These are phyloP conservation scores for Lumbricus terrestris DNA, from an alignment of 2,888 invertebrate species.

Conservation along the genomic window DNA sequence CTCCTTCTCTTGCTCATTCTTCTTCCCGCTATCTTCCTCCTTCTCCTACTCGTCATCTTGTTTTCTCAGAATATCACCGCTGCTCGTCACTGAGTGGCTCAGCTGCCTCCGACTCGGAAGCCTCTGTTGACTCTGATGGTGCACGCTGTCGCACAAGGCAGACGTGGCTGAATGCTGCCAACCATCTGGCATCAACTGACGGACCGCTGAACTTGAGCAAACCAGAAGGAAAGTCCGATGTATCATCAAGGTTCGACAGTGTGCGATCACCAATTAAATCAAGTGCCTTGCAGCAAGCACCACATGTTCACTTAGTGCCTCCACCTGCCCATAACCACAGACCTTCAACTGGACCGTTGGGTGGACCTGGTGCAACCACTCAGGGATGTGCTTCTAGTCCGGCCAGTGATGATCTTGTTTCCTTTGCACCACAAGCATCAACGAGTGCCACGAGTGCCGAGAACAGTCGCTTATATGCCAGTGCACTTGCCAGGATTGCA, in stretches of 20 bases:
- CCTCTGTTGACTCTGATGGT: not conserved
- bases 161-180: not conserved
- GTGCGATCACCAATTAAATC: not conserved
- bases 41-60: not conserved
- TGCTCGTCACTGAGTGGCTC: not conserved
- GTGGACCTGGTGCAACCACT: not conserved
- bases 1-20: not conserved
- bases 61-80: not conserved
- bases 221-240: not conserved
- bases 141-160: not conserved
- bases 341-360: not conserved
- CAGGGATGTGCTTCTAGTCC: not conserved
- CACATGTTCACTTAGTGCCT: not conserved
- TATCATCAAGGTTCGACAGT: not conserved
- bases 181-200: not conserved
- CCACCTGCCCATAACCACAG: not conserved
- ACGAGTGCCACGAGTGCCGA: not conserved
- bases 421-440: conserved; percentile 3
- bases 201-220: conserved; percentile 6
- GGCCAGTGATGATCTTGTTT: not conserved
- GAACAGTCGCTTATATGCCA: not conserved
- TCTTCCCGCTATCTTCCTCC: not conserved
- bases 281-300: not conserved
- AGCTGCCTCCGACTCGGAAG: not conserved
- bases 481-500: not conserved